These are phyloP conservation scores for Musca vetustissima DNA, from an alignment of 1,140 invertebrate species.

Conservation along the genomic window DNA sequence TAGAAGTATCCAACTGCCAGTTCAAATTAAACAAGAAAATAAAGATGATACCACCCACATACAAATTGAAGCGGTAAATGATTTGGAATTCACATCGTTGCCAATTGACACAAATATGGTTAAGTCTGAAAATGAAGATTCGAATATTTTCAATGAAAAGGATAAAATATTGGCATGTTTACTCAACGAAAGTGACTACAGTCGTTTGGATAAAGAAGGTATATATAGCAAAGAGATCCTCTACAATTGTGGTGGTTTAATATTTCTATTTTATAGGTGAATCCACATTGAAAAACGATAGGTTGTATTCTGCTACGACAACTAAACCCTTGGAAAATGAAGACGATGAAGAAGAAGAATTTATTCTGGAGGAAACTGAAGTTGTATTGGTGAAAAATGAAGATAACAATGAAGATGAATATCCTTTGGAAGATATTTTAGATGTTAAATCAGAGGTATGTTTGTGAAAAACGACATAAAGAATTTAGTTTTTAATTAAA, in stretches of 20 bases:
- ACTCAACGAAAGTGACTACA: constrained; percentile 29
- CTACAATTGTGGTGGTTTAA: too few species aligned
- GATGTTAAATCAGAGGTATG: constrained; percentile 31
- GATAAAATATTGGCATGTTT: constrained; percentile 44
- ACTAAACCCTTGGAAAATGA: background rate
- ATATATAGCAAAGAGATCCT: too few species aligned
- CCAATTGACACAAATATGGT: background rate
- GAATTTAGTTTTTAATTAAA: too few species aligned
- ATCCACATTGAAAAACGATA: too few species aligned
- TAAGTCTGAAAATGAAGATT: constrained; percentile 36
- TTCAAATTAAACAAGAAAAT: constrained; percentile 38
- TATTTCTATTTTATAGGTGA: too few species aligned
- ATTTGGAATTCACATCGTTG: background rate
- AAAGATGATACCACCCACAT: background rate
- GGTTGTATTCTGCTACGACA: too few species aligned
- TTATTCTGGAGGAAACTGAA: constrained; percentile 42
- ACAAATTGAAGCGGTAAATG: background rate
- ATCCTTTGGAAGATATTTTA: constrained; percentile 44
- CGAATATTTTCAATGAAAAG: constrained; percentile 44
- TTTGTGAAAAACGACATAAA: too few species aligned
- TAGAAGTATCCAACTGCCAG: constrained; percentile 38
- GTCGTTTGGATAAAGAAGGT: too few species aligned
- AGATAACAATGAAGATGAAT: constrained; percentile 3
- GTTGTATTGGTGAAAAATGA: constrained; percentile 41
- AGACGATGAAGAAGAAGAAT: background rate